These are phyloP conservation scores for Macaria liturata DNA, from an alignment of 2,888 invertebrate species.

Conservation along the genomic window DNA sequence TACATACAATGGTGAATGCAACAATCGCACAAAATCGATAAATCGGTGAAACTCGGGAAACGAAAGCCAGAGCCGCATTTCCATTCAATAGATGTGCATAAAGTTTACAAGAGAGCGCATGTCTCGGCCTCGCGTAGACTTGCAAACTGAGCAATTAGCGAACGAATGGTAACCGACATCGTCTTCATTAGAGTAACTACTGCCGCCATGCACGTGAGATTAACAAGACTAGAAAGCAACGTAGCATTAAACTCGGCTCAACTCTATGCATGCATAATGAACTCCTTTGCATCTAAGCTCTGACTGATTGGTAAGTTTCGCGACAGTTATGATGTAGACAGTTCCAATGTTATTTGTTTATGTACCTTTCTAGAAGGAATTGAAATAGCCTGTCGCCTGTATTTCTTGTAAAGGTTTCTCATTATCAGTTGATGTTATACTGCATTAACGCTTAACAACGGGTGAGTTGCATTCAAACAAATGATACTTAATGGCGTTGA, in stretches of 20 bases:
- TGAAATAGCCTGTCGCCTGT: no score
- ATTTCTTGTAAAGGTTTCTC: no score
- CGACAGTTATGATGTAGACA: slow-evolving; percentile 14
- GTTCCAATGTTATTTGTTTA: slow-evolving; percentile 8
- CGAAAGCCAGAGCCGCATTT: slow-evolving; percentile 13
- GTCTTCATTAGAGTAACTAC: slow-evolving; percentile 44
- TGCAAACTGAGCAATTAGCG: slow-evolving; percentile 34
- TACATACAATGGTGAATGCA: slow-evolving; percentile 7
- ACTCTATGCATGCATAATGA: slow-evolving; percentile 29
- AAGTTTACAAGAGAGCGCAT: slow-evolving; percentile 26
- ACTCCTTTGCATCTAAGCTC: slow-evolving; percentile 19
- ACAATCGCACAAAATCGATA: slow-evolving; percentile 12
- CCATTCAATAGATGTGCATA: slow-evolving; percentile 21
- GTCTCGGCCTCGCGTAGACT: slow-evolving; percentile 26
- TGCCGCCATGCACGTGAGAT: slow-evolving; percentile 37
- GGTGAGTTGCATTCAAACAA: no score
- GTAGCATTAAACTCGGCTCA: slow-evolving; percentile 25
- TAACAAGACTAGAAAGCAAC: slow-evolving; percentile 47
- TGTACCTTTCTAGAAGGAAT: slow-evolving; percentile 5
- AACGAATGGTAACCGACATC: slow-evolving; percentile 28
- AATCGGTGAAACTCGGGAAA: slow-evolving; percentile 19
- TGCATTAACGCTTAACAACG: no score
- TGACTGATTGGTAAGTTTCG: slow-evolving; percentile 26
- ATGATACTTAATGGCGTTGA: no score
- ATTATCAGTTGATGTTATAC: no score